These are phyloP conservation scores for Bucco capensis DNA, from an alignment of 2,113 vertebrate genomes.

Conservation along the genomic window DNA sequence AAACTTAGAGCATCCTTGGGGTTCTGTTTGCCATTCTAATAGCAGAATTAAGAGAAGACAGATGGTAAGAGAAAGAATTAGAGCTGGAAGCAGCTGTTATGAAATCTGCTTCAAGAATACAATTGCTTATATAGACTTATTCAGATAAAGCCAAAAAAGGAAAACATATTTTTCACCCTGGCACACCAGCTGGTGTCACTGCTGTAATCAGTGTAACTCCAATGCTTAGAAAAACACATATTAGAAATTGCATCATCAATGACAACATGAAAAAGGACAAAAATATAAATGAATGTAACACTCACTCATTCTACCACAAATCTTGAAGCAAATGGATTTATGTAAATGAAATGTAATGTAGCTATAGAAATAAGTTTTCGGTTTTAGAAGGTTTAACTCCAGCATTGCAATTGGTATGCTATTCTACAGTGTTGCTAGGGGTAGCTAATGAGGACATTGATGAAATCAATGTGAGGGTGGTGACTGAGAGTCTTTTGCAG, in stretches of 20 bases:
- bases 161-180: conserved; percentile 41
- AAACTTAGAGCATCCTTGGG: not conserved
- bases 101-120: conserved; percentile 43
- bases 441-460: not conserved
- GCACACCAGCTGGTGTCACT: conserved; percentile 27
- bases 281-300: not conserved
- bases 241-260: not conserved
- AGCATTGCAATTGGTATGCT: not conserved
- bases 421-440: not conserved
- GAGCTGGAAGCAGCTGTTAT: conserved; percentile 37
- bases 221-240: not conserved
- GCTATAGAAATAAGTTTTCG: not conserved
- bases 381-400: not conserved
- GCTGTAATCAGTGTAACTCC: not conserved
- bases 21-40: conserved; percentile 39
- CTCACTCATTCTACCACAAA: not conserved
- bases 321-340: not conserved
- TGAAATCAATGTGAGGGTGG: not conserved
- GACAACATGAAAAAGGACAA: not conserved
- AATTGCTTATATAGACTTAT: conserved; percentile 11
- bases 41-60: conserved; percentile 44
- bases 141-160: not conserved
- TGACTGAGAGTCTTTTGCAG: no score
- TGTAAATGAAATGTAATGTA: not conserved
- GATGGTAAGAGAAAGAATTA: conserved; percentile 39